Percentiles rank a stretch among this genome's conserved stretches.
Evolutionary conservation across 2,888 invertebrate genomes (phyloP).

Genomic region (Tachystola acroxantha): DNA sequence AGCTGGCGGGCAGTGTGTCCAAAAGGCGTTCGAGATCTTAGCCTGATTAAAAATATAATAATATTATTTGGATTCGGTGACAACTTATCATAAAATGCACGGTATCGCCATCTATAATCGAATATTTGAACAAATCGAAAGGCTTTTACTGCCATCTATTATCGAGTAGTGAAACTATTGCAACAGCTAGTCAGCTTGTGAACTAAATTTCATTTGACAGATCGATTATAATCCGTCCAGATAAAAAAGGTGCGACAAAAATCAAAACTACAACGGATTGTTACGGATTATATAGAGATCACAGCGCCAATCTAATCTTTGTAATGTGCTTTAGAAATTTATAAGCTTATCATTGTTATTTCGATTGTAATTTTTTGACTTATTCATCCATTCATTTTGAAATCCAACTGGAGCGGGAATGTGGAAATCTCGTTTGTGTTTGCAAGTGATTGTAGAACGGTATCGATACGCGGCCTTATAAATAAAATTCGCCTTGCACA

Average conservation of each 20-base stretch:
- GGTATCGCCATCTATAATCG: not conserved
- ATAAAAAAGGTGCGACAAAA: not conserved
- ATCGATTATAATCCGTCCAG: constrained; percentile 8
- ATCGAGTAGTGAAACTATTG: constrained; percentile 2
- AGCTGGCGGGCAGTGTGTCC: too few species aligned
- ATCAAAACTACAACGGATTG: not conserved
- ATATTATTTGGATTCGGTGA: too few species aligned
- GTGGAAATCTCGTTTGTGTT: constrained; percentile 69
- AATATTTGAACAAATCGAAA: constrained; percentile 18
- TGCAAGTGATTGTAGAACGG: constrained; percentile 70
- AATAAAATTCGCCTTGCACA: constrained; percentile 61
- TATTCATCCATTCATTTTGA: constrained; percentile 21
- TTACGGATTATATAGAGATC: not conserved
- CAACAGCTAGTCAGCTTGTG: constrained; percentile 14
- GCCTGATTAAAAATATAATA: too few species aligned
- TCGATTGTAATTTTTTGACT: constrained; percentile 36
- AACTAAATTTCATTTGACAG: constrained; percentile 14
- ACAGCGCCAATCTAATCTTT: not conserved
- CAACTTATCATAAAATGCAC: too few species aligned
- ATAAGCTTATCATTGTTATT: constrained; percentile 17
- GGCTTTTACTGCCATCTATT: constrained; percentile 12
- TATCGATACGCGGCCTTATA: constrained; percentile 60
- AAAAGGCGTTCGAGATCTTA: too few species aligned
- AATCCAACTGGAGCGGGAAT: constrained; percentile 61
- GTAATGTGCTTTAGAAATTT: constrained; percentile 9